A percentile compares a stretch with the other conserved stretches of the same genome.
phyloP scores from a whole-genome alignment of 1,140 invertebrate genomes.

The Hypothenemus hampei region DNA sequence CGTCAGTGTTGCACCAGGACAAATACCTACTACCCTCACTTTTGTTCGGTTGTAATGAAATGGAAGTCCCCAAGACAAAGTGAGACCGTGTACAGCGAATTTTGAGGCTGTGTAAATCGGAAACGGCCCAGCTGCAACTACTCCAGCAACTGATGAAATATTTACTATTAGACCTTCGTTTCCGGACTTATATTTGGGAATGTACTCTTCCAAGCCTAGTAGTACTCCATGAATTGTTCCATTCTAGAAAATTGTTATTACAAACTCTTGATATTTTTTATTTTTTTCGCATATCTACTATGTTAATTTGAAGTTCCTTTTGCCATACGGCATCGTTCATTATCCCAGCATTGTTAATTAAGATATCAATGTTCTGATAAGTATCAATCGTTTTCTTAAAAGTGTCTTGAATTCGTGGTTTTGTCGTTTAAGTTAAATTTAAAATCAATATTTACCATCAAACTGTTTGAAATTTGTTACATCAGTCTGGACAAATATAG shows the following conservation, averaged over 20 bases:
- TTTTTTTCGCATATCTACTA: too few species aligned
- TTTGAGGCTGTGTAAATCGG: constrained; percentile 37
- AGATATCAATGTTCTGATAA: constrained; percentile 38
- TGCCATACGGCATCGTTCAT: constrained; percentile 49
- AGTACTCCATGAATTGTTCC: constrained; percentile 33
- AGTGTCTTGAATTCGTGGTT: constrained; percentile 33
- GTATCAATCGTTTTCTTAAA: constrained; percentile 36
- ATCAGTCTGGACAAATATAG: constrained; percentile 5
- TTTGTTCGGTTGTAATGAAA: constrained; percentile 33
- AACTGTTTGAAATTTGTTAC: constrained; percentile 29
- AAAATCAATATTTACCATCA: constrained; percentile 24
- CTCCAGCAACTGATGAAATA: constrained; percentile 33
- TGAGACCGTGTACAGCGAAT: constrained; percentile 33
- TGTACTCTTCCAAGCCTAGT: constrained; percentile 35
- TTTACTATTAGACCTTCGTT: constrained; percentile 37
- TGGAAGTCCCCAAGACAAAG: constrained; percentile 25
- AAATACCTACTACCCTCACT: constrained; percentile 39
- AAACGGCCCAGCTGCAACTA: constrained; percentile 13
- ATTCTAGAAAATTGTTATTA: too few species aligned
- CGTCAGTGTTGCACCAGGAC: constrained; percentile 41
- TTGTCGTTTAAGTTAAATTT: neutral
- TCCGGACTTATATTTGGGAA: constrained; percentile 35
- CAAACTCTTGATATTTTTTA: too few species aligned
- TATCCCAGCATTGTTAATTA: constrained; percentile 48
- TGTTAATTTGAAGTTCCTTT: constrained; percentile 47